A percentile compares a stretch with the other conserved stretches of the same genome.
phyloP scores from a whole-genome alignment of 2,113 vertebrate species.

The Peucedramus taeniatus region DNA sequence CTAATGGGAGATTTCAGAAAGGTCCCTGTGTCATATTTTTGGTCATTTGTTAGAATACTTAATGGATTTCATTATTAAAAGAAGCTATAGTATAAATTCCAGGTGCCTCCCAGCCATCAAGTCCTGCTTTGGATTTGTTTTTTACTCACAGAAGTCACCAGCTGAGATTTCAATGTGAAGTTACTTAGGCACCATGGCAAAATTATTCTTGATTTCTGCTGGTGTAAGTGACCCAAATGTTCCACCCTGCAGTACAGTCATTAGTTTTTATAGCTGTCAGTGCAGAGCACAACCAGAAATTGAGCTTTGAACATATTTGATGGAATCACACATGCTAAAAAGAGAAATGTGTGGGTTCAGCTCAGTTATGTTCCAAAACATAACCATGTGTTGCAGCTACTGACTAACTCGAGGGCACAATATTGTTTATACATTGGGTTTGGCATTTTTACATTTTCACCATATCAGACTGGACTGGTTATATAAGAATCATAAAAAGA shows the following conservation, averaged over 20 bases:
- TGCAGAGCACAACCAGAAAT: background rate
- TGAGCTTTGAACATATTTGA: background rate
- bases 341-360: conserved; percentile 19
- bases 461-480: background rate
- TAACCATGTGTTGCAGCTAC: background rate
- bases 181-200: background rate
- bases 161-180: background rate
- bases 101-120: background rate
- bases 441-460: background rate
- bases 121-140: background rate
- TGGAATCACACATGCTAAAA: conserved; percentile 28
- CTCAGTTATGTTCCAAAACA: conserved; percentile 9
- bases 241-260: background rate
- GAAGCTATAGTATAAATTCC: background rate
- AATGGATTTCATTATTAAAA: background rate
- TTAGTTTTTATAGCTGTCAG: background rate
- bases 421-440: background rate
- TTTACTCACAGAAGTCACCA: background rate
- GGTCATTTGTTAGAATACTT: background rate
- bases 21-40: background rate
- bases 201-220: background rate
- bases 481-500: background rate
- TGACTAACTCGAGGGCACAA: conserved; percentile 8
- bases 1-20: background rate
- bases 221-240: background rate